These are phyloP conservation scores for Rhamphomyia laevipes DNA, from an alignment of 2,888 invertebrate species.

Conservation along the genomic window DNA sequence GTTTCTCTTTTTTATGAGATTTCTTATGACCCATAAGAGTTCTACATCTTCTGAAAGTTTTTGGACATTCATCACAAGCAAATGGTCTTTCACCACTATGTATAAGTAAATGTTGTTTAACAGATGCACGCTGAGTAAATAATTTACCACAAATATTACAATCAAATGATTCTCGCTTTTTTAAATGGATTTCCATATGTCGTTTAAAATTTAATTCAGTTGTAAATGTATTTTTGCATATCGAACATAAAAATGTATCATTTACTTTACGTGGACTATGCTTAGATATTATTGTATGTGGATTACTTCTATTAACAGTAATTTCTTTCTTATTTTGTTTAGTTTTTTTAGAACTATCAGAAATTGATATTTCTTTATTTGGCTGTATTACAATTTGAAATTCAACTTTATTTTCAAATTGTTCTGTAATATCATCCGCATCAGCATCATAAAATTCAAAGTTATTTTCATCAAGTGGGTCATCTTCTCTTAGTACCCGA, in stretches of 20 bases:
- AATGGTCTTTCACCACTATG: conserved; percentile 12
- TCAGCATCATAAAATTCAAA: too few species aligned
- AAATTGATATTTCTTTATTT: too few species aligned
- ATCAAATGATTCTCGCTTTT: conserved; percentile 5
- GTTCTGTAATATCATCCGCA: too few species aligned
- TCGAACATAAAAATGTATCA: conserved; percentile 2
- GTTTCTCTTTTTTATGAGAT: conserved; percentile 7
- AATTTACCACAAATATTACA: conserved; percentile 7
- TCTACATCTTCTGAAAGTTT: conserved; percentile 6
- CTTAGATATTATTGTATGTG: neutral
- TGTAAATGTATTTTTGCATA: conserved; percentile 9
- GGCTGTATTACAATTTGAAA: too few species aligned
- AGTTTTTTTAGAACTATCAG: too few species aligned
- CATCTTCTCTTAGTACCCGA: too few species aligned
- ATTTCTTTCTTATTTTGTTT: too few species aligned
- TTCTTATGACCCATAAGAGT: conserved; percentile 7
- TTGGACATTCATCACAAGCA: conserved; percentile 5
- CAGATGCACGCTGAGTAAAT: conserved; percentile 9
- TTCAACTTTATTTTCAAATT: too few species aligned
- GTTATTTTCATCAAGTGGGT: too few species aligned
- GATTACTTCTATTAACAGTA: neutral
- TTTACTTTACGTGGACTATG: neutral
- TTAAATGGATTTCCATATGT: conserved; percentile 9
- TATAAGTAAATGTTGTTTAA: conserved; percentile 9
- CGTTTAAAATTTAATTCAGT: conserved; percentile 9